Percentiles rank a stretch among this genome's conserved stretches.
Evolutionary conservation across 1,140 invertebrate species (phyloP).

Genomic region (Pachypsylla venusta): DNA sequence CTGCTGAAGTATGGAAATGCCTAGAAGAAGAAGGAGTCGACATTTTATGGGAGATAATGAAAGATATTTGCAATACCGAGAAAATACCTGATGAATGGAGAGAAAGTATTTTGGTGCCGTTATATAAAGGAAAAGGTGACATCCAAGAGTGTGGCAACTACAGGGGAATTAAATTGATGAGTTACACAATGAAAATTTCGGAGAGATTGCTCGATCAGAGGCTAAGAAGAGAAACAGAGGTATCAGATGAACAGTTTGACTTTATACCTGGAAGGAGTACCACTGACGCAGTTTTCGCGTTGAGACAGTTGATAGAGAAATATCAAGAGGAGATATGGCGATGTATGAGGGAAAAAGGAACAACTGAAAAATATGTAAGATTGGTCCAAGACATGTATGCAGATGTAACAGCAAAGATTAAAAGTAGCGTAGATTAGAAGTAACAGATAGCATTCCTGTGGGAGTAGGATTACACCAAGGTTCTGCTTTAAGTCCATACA

Average conservation of each 20-base stretch:
- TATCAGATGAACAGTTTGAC: background rate
- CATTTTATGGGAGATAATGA: conserved; percentile 6
- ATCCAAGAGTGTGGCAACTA: conserved; percentile 9
- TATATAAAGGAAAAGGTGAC: conserved; percentile 12
- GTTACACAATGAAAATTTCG: conserved; percentile 11
- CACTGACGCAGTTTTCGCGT: background rate
- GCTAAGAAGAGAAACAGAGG: background rate
- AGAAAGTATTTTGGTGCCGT: conserved; percentile 8
- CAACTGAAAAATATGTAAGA: background rate
- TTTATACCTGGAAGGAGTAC: background rate
- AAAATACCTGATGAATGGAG: conserved; percentile 12
- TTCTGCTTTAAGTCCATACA: no score
- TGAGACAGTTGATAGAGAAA: background rate
- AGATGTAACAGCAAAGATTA: background rate
- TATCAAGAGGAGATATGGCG: conserved; percentile 7
- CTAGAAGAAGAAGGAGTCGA: conserved; percentile 12
- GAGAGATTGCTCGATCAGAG: background rate
- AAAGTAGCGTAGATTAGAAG: conserved; percentile 1
- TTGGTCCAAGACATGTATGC: conserved; percentile 1
- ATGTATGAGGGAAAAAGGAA: background rate
- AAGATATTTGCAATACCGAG: background rate
- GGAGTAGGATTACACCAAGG: no score
- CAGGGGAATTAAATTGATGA: conserved; percentile 12
- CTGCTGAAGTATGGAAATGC: conserved; percentile 12
- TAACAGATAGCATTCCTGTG: no score